Percentiles rank a stretch among this genome's conserved stretches.
Conservation (phyloP, 2,113 vertebrate genomes). For the Neomonachus schauinslandi region DNA sequence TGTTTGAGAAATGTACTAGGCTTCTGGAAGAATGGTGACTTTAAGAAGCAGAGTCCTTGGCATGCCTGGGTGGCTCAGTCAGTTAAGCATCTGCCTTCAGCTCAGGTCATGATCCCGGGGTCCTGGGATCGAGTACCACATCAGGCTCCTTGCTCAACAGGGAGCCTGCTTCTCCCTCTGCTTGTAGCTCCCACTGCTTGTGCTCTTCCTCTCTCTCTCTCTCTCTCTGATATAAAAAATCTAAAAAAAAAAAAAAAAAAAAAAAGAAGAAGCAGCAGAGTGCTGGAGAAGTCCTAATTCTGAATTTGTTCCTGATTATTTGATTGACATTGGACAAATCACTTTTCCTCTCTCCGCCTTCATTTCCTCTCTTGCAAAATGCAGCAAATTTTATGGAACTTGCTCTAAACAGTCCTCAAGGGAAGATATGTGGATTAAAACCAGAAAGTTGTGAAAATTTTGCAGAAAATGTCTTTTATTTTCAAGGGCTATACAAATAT, state of each 20-base stretch:
- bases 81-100: too few relatives aligned
- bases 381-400: not conserved
- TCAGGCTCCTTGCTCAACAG: too few relatives aligned
- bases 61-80: too few relatives aligned
- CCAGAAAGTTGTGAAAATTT: conserved; percentile 22
- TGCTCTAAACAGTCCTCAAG: conserved; percentile 3
- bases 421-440: conserved; percentile 63
- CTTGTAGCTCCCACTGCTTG: too few relatives aligned
- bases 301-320: conserved; percentile 10
- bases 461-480: not conserved
- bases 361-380: not conserved
- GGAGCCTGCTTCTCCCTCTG: too few relatives aligned
- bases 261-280: not conserved
- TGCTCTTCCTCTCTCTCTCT: too few relatives aligned
- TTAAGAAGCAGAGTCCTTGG: not conserved
- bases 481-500: conserved; percentile 5
- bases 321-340: conserved; percentile 2
- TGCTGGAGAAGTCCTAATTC: not conserved
- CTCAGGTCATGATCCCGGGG: too few relatives aligned
- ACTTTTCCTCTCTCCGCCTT: not conserved
- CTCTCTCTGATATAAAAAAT: not conserved
- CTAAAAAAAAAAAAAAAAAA: not conserved
- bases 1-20: not conserved
- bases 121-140: too few relatives aligned
- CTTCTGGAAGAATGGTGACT: not conserved